Conservation (phyloP, 2,113 vertebrate species). For the Chinchilla lanigera region DNA sequence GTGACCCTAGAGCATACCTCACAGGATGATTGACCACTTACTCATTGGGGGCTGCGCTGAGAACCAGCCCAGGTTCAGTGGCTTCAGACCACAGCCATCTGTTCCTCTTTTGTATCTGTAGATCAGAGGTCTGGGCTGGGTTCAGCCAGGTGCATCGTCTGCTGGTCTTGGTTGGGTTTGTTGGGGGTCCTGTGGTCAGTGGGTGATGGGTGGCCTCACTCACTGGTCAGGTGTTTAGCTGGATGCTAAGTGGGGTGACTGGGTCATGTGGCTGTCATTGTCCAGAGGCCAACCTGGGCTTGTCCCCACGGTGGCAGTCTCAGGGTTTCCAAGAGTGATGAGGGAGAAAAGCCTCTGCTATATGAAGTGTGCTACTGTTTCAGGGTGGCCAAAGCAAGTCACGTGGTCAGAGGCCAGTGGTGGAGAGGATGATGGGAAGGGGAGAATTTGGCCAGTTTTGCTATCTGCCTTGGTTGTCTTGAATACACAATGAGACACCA, state of each 20-base stretch:
- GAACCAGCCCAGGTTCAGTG: too few species aligned
- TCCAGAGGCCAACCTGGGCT: background rate
- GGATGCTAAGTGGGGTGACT: too few species aligned
- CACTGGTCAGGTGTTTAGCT: too few species aligned
- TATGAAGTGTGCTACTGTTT: too few species aligned
- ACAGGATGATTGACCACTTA: background rate
- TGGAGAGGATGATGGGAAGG: background rate
- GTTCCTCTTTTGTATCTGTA: background rate
- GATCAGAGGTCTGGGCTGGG: background rate
- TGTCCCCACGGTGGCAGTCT: accelerated
- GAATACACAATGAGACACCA: background rate
- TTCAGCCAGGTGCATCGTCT: background rate
- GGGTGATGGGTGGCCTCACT: background rate
- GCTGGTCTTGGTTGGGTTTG: background rate
- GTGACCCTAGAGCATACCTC: accelerated
- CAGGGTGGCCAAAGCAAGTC: background rate
- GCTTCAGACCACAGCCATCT: background rate
- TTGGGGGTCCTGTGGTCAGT: background rate
- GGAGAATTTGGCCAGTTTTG: background rate
- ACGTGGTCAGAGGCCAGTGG: background rate
- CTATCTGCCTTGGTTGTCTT: accelerated
- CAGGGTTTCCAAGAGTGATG: background rate
- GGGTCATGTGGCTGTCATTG: accelerated
- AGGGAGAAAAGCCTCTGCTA: background rate
- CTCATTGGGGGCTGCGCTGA: too few species aligned